Base-by-base conservation (phyloP, 2,797 vertebrate species). In the Falco novaeseelandiae region DNA sequence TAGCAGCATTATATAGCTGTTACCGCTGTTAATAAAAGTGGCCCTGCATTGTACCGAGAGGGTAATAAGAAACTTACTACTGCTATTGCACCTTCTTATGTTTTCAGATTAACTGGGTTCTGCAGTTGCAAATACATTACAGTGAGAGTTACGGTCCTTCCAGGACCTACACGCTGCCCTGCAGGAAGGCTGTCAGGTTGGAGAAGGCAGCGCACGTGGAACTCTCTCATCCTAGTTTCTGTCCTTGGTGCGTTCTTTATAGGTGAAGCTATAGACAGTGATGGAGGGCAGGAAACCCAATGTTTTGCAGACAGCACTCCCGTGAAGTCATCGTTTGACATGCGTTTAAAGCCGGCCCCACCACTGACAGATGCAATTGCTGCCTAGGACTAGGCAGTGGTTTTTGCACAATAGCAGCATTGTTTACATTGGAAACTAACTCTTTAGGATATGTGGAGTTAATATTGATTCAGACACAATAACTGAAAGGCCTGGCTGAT, bases 151-250 rank as follows among this genome's bases (percentile, higher is more conserved):
- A 2, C 6, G 4, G 54, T 26, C 32, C 29, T 49, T 44, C 13
- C 54, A 66, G 46, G 48, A 49, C 32, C 22, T 3, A 42, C 40
- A 42, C 14, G 15, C 15, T 71, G 66, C 20, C 70, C n/a, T 48
- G 0, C 23, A 19, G 44, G 34, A 49, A 44, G 21, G 85, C 61
- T 48, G 30, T 5, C 38, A 10, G 61, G 55, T 11, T n/a, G 46
- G 23, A 72, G 40, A 38, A 49, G 34, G 57, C 12, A 32, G 66
- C 0, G 0, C 4, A 21, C 12, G 0, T 1, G 5, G 22, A 54
- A 49, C 32, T n/a, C 52, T 51, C 34, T 69, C 66, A 38, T 15
- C 49, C 38, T 20, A 14, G 55, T 38, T 36, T 51, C 38, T 20
- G 20, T 20, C 19, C 52, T 44, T 0, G 0, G 34, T 29, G 36